Percentiles rank a stretch among this genome's conserved stretches.
phyloP scores from a whole-genome alignment of 2,113 vertebrate species.

The Mirza zaza region DNA sequence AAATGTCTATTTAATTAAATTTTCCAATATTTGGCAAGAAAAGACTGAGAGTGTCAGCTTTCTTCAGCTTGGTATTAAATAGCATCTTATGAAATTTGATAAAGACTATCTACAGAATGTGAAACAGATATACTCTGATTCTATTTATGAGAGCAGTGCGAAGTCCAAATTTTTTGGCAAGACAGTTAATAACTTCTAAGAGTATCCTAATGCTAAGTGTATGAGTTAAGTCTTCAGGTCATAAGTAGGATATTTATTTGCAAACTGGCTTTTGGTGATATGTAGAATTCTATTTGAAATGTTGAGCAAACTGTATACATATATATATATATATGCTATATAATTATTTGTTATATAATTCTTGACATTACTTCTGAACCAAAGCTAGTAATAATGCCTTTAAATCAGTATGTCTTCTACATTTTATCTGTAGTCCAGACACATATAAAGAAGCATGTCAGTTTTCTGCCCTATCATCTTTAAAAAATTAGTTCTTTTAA shows the following conservation, averaged over 20 bases:
- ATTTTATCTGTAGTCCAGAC: constrained; percentile 40
- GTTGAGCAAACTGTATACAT: not conserved
- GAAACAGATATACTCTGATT: constrained; percentile 71
- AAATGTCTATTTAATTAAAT: constrained; percentile 82
- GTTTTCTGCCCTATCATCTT: not conserved
- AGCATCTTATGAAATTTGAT: constrained; percentile 72
- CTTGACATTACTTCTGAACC: constrained; percentile 2
- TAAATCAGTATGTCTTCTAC: constrained; percentile 45
- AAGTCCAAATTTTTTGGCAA: constrained; percentile 59
- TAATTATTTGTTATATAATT: constrained; percentile 12
- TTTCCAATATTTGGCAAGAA: constrained; percentile 78
- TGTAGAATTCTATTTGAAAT: constrained; percentile 38
- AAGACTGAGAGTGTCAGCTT: constrained; percentile 75
- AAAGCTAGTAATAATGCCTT: constrained; percentile 12
- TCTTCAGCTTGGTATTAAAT: constrained; percentile 79
- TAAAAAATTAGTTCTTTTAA: not conserved
- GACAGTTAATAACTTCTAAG: constrained; percentile 69
- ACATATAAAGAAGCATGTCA: not conserved
- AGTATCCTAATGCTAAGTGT: constrained; percentile 57
- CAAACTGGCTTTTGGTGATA: not conserved
- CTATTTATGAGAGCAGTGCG: constrained; percentile 55
- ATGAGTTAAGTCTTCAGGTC: not conserved
- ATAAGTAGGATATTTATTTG: not conserved
- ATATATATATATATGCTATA: no score
- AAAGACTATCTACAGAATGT: constrained; percentile 72